Conservation (phyloP, 2,888 invertebrate species). For the Agonopterix alstromeriana region DNA sequence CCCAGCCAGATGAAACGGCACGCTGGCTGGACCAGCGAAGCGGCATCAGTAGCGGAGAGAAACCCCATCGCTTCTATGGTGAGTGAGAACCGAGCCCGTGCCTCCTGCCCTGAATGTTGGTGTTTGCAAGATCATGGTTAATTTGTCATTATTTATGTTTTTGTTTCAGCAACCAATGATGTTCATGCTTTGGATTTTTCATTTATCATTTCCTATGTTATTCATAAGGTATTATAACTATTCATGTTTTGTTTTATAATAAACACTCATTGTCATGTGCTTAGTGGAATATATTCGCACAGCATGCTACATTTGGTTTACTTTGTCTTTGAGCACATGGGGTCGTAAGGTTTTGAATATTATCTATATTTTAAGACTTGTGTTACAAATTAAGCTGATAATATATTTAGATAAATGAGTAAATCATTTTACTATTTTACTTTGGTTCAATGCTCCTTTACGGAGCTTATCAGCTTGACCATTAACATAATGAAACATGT, state of each 20-base stretch:
- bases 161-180: slow-evolving; percentile 53
- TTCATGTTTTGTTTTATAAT: slow-evolving; percentile 22
- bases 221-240: slow-evolving; percentile 1
- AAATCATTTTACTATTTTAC: background rate
- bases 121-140: slow-evolving; percentile 17
- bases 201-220: slow-evolving; percentile 11
- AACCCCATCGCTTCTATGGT: slow-evolving; percentile 72
- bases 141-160: slow-evolving; percentile 39
- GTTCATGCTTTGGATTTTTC: slow-evolving; percentile 34
- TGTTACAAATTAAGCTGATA: background rate
- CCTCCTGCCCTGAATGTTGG: background rate
- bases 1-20: slow-evolving; percentile 70
- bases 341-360: too few relatives aligned
- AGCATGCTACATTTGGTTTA: too few relatives aligned
- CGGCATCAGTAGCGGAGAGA: slow-evolving; percentile 47
- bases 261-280: slow-evolving; percentile 6
- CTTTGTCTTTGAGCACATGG: too few relatives aligned
- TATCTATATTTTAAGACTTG: background rate
- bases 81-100: slow-evolving; percentile 32
- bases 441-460: slow-evolving; percentile 31
- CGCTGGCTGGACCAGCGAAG: slow-evolving; percentile 67
- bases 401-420: too few relatives aligned
- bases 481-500: slow-evolving; percentile 1
- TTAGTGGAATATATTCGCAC: background rate
- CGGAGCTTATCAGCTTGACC: slow-evolving; percentile 9